Base-by-base conservation (phyloP, 1,140 invertebrate genomes). In the Brachionus calyciflorus region DNA sequence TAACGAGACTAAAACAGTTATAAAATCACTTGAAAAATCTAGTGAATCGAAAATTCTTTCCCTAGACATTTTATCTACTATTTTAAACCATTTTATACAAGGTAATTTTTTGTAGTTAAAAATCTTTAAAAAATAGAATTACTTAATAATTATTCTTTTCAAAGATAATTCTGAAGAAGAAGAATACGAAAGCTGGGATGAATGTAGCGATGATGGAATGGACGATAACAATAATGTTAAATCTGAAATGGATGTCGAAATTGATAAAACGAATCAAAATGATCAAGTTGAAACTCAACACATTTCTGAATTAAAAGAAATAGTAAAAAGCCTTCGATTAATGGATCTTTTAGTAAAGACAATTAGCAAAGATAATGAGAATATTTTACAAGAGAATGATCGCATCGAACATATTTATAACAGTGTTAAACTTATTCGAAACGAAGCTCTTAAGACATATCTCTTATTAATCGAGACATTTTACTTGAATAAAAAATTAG, bases 271-370 rank as follows among this genome's bases (percentile, higher is more conserved):
- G 28, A 21, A 73, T 10, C 24, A 2, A 28, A 3, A 9, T 21
- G 6, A 17, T 6, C 53, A 28, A 33, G 21, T 12, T n/a, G 53
- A 57, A 7, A 26, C n/a, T 28, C 14, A 70, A 28, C 19, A 70
- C 44, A 30, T 51, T 9, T 51, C 19, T 10, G 69, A 73, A 26
- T 17, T 51, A 19, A 53, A 37, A 73, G 3, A 1, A 0, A 28
- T 55, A 7, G 40, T 51, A 2, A 24, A 12, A 10, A 21, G 17
- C 12, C 12, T 55, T 28, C 19, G 33, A 37, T 26, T 49, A 10
- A 73, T 49, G 44, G 33, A 51, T 55, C 37, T 73, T 10, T 73
- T 73, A n/a, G n/a, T 73, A 14, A 40, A 73, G 40, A 73, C 69
- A 49, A 55, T 73, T 40, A 37, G 69, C 26, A 55, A 73, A 41